phyloP scores from a whole-genome alignment of 1,140 invertebrate genomes.

The Monomorium pharaonis region DNA sequence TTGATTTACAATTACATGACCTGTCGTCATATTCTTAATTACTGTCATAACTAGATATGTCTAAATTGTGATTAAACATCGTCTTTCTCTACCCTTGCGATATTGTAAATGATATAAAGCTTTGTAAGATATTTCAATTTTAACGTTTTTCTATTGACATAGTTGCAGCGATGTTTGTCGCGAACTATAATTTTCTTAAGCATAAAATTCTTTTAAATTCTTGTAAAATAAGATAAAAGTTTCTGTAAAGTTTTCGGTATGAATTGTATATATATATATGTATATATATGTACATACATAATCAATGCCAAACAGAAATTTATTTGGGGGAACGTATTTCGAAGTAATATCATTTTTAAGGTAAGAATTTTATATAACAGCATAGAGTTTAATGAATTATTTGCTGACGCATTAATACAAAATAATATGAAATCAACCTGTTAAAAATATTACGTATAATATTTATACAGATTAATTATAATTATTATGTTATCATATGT shows the following conservation, averaged over 20 bases:
- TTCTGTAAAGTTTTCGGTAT: constrained; percentile 56
- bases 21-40: background rate
- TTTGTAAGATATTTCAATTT: constrained; percentile 53
- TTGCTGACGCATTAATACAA: background rate
- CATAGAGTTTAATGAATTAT: background rate
- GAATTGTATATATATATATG: constrained; percentile 36
- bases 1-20: background rate
- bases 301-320: constrained; percentile 52
- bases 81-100: constrained; percentile 32
- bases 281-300: constrained; percentile 34
- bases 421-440: constrained; percentile 11
- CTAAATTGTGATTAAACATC: constrained; percentile 16
- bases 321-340: constrained; percentile 36
- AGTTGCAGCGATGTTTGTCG: background rate
- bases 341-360: constrained; percentile 59
- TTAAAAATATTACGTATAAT: constrained; percentile 9
- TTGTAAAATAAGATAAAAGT: constrained; percentile 36
- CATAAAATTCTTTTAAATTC: constrained; percentile 30
- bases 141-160: constrained; percentile 38
- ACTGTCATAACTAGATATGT: background rate
- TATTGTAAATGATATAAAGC: constrained; percentile 45
- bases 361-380: constrained; percentile 57
- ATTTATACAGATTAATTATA: background rate
- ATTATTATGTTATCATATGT: background rate
- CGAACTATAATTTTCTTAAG: constrained; percentile 32